phyloP scores from a whole-genome alignment of 92 coral and sea anemone species.

The Anthopleura xanthogrammica region DNA sequence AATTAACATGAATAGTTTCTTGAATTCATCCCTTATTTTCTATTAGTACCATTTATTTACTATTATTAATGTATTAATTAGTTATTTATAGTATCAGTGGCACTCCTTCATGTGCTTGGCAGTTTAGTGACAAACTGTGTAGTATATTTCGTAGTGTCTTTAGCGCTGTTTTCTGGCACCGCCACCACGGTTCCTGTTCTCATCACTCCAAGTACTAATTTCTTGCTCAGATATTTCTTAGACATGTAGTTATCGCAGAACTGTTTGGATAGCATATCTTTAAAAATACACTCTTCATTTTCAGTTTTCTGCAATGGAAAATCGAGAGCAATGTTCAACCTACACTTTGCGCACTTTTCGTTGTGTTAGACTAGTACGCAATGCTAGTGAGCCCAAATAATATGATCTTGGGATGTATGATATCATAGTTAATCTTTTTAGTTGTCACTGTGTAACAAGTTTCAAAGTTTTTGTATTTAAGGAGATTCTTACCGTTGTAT shows the following conservation, averaged over 20 bases:
- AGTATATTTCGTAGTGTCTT: slow-evolving; percentile 8
- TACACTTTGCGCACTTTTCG: not conserved
- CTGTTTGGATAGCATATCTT: slow-evolving; percentile 30
- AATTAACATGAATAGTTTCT: not conserved
- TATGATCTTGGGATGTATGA: too few species aligned
- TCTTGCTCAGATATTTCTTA: slow-evolving; percentile 5
- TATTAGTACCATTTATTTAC: not conserved
- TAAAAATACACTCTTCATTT: slow-evolving; percentile 44
- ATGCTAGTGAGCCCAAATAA: too few species aligned
- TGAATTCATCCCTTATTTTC: not conserved
- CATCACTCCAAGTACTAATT: slow-evolving; percentile 13
- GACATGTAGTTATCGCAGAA: slow-evolving; percentile 47
- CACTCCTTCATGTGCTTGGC: slow-evolving; percentile 5
- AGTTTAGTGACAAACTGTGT: slow-evolving; percentile 24
- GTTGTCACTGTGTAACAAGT: too few species aligned
- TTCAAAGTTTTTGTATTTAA: too few species aligned
- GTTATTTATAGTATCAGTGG: not conserved
- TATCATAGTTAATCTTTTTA: too few species aligned
- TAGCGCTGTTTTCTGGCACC: slow-evolving; percentile 11
- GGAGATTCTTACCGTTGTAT: slow-evolving; percentile 49
- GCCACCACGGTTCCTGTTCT: slow-evolving; percentile 30
- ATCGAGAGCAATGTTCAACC: not conserved
- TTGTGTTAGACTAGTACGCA: not conserved
- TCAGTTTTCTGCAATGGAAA: slow-evolving; percentile 21
- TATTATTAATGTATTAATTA: not conserved